Evolutionary conservation across 2,113 vertebrate species (phyloP).

Genomic region (Puntigrus tetrazona): DNA sequence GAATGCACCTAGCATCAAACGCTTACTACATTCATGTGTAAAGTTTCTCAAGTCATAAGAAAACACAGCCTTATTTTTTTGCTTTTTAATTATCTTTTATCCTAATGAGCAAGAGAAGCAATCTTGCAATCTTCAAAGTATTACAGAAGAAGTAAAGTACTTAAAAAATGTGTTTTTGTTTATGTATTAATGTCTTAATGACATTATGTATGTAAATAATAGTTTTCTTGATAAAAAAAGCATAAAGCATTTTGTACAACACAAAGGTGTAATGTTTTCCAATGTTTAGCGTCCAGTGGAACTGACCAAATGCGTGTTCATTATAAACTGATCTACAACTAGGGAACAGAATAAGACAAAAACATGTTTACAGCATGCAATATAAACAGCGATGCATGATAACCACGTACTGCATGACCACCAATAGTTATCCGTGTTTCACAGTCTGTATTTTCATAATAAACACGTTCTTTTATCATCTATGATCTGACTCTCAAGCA

Average conservation of each 20-base stretch:
- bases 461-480: constrained; percentile 3
- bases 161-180: neutral
- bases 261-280: neutral
- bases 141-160: neutral
- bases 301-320: neutral
- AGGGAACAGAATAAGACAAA: neutral
- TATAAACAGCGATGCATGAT: neutral
- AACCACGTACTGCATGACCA: neutral
- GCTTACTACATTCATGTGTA: neutral
- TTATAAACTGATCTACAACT: neutral
- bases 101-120: neutral
- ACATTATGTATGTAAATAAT: neutral
- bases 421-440: neutral
- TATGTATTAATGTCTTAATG: neutral
- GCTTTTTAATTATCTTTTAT: neutral
- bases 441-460: constrained; percentile 17
- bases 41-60: neutral
- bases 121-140: neutral
- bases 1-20: neutral
- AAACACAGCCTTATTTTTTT: neutral
- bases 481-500: neutral
- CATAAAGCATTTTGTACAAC: neutral
- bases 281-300: neutral
- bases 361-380: neutral
- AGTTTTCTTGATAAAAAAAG: neutral